These are phyloP conservation scores for Oedothorax gibbosus DNA, from an alignment of 1,140 invertebrate genomes.

Conservation along the genomic window DNA sequence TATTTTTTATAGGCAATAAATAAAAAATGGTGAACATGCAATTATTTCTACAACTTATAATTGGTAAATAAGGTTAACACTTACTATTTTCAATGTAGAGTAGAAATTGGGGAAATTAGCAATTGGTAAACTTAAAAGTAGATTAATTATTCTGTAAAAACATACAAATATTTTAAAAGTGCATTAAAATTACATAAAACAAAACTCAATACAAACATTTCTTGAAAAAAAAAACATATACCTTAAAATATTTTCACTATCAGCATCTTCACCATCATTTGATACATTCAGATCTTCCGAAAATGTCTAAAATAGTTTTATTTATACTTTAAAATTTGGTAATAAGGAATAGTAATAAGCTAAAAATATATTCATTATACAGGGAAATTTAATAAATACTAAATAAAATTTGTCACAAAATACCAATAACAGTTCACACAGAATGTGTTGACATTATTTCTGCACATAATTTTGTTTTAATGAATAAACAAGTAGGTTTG, in stretches of 20 bases:
- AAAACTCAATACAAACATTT: too few relatives aligned
- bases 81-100: background rate
- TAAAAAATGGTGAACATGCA: too few relatives aligned
- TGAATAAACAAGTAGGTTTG: too few relatives aligned
- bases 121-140: slow-evolving; percentile 17
- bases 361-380: slow-evolving; percentile 6
- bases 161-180: background rate
- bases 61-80: background rate
- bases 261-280: background rate
- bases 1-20: background rate
- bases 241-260: slow-evolving; percentile 17
- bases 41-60: background rate
- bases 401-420: background rate
- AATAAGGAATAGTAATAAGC: background rate
- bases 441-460: too few relatives aligned
- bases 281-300: background rate
- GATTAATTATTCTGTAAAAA: slow-evolving; percentile 2
- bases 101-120: background rate
- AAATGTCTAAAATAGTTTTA: slow-evolving; percentile 8
- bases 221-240: background rate
- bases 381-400: background rate
- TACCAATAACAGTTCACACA: too few relatives aligned
- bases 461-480: too few relatives aligned
- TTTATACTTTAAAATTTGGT: background rate
- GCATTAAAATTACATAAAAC: too few relatives aligned